Evolutionary conservation across 2,113 vertebrate genomes (phyloP).

Genomic region (Melierax canorus): DNA sequence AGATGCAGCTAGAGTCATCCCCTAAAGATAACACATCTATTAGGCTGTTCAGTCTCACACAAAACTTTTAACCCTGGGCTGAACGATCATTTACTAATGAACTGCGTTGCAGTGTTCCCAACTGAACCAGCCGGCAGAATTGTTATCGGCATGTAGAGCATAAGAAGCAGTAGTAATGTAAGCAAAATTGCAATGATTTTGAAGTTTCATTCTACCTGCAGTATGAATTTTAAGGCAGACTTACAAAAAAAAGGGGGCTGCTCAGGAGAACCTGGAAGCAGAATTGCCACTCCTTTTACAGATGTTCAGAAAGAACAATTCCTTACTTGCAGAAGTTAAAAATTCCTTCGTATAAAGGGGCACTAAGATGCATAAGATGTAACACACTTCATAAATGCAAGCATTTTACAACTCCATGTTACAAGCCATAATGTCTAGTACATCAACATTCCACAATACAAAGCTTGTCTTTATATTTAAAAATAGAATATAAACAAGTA

Average conservation of each 20-base stretch:
- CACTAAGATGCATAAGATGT: background rate
- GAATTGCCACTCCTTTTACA: background rate
- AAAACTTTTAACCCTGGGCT: background rate
- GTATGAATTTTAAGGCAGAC: background rate
- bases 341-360: background rate
- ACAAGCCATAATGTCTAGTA: background rate
- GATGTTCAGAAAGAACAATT: background rate
- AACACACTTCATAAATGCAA: background rate
- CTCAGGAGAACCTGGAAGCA: background rate
- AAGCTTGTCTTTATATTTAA: conserved; percentile 30
- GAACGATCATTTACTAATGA: background rate
- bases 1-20: background rate
- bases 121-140: background rate
- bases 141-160: background rate
- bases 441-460: conserved; percentile 29
- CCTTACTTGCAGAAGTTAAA: background rate
- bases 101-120: accelerated
- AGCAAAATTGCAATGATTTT: background rate
- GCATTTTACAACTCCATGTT: conserved; percentile 19
- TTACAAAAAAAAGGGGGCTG: background rate
- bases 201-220: background rate
- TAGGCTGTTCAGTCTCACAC: background rate
- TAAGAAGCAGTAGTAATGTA: background rate
- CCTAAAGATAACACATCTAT: background rate
- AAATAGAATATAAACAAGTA: conserved; percentile 49